A percentile compares a stretch with the other conserved stretches of the same genome.
Evolutionary conservation across 2,888 invertebrate genomes (phyloP).

Genomic region (Cheilosia vernalis): DNA sequence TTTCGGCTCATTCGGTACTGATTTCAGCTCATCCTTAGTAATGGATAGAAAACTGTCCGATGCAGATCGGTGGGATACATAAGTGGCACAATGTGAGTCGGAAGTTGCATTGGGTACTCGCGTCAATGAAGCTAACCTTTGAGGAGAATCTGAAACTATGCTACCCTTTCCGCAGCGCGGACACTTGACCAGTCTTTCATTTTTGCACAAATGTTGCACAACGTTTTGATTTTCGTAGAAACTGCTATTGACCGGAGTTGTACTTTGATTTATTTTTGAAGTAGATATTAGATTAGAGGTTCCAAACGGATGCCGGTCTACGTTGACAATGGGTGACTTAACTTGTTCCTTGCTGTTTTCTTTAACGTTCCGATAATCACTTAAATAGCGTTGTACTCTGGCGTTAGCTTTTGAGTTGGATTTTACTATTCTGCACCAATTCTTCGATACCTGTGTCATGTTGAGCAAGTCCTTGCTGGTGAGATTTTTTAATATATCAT

Average conservation of each 20-base stretch:
- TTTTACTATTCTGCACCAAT: conserved; percentile 53
- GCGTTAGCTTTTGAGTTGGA: conserved; percentile 48
- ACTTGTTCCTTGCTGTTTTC: conserved; percentile 45
- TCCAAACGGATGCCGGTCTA: conserved; percentile 51
- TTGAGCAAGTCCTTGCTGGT: conserved; percentile 49
- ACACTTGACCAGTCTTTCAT: conserved; percentile 59
- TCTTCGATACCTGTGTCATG: conserved; percentile 52
- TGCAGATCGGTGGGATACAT: not conserved
- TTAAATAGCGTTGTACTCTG: conserved; percentile 52
- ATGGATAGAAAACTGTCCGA: conserved; percentile 23
- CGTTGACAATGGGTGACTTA: not conserved
- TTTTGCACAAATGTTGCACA: conserved; percentile 48
- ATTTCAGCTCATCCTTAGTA: not conserved
- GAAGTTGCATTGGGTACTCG: conserved; percentile 11
- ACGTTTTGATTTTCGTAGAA: conserved; percentile 56
- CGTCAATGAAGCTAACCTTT: conserved; percentile 2
- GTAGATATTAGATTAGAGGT: conserved; percentile 36
- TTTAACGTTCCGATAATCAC: conserved; percentile 56
- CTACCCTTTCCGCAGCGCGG: conserved; percentile 60
- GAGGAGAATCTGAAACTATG: conserved; percentile 39
- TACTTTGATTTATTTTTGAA: conserved; percentile 5
- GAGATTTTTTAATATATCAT: conserved; percentile 44
- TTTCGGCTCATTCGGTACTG: not conserved
- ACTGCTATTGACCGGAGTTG: conserved; percentile 12
- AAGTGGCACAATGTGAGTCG: conserved; percentile 38